Conservation (phyloP, 2,113 vertebrate genomes). For the Hemicordylus capensis region DNA sequence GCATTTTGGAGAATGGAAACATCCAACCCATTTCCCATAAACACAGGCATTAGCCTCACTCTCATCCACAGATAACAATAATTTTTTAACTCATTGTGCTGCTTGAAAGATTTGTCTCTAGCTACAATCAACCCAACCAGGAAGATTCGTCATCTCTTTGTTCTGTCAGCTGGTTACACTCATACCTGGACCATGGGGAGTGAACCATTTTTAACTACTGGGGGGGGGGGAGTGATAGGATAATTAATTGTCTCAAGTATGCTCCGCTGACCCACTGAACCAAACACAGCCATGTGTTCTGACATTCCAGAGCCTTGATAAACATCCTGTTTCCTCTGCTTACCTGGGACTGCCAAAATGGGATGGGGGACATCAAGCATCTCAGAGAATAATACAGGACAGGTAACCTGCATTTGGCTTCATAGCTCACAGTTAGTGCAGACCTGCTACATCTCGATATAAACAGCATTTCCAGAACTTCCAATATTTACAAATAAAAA, state of each 20-base stretch:
- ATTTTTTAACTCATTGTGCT: not conserved
- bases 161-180: not conserved
- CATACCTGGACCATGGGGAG: not conserved
- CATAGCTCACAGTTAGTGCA: not conserved
- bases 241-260: not conserved
- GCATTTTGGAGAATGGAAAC: not conserved
- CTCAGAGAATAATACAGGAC: not conserved
- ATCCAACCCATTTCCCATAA: not conserved
- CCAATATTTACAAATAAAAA: not conserved
- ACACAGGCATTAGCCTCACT: accelerated
- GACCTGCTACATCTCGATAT: not conserved
- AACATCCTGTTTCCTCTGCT: not conserved
- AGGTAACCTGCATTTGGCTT: not conserved
- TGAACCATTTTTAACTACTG: not conserved
- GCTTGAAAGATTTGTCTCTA: not conserved
- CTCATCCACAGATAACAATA: too few species aligned
- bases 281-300: not conserved
- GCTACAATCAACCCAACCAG: not conserved
- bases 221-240: not conserved
- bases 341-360: not conserved
- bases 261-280: not conserved
- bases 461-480: not conserved
- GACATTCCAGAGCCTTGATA: not conserved
- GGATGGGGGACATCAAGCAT: not conserved
- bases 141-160: not conserved